Evolutionary conservation across 2,888 invertebrate species (phyloP).

Genomic region (Ennomos fuscantarius): DNA sequence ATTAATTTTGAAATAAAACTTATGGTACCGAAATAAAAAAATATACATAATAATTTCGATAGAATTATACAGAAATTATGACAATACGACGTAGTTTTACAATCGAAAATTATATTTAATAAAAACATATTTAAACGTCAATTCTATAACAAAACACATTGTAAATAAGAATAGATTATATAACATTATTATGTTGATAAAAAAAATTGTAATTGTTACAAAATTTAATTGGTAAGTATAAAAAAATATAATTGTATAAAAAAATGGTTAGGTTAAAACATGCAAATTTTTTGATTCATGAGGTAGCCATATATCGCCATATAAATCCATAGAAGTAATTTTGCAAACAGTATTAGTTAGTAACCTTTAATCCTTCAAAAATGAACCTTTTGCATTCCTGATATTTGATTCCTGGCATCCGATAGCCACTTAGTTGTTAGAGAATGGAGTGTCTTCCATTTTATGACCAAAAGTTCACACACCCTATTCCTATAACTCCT

Average conservation of each 20-base stretch:
- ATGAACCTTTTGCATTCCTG: slow-evolving; percentile 69
- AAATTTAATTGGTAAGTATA: slow-evolving; percentile 53
- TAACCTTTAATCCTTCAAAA: slow-evolving; percentile 48
- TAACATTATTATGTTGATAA: slow-evolving; percentile 70
- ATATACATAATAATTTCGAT: slow-evolving; percentile 11
- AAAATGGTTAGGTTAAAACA: slow-evolving; percentile 65
- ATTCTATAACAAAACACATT: slow-evolving; percentile 75
- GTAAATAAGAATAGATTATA: slow-evolving; percentile 80
- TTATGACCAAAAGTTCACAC: slow-evolving; percentile 61
- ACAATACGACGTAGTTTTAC: slow-evolving; percentile 48
- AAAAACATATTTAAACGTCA: slow-evolving; percentile 71
- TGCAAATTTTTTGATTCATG: slow-evolving; percentile 80
- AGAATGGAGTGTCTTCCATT: slow-evolving; percentile 38
- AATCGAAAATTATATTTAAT: slow-evolving; percentile 64
- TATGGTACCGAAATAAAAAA: slow-evolving; percentile 27
- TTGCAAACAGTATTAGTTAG: slow-evolving; percentile 69
- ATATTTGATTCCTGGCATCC: slow-evolving; percentile 63
- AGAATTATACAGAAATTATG: slow-evolving; percentile 57
- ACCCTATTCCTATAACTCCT: slow-evolving; percentile 61
- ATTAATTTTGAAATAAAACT: slow-evolving; percentile 30
- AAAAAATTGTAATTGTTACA: slow-evolving; percentile 68
- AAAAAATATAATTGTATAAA: slow-evolving; percentile 65
- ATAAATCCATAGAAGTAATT: slow-evolving; percentile 59
- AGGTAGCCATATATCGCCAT: slow-evolving; percentile 84
- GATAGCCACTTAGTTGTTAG: slow-evolving; percentile 61